phyloP scores from a whole-genome alignment of 2,113 vertebrate genomes.

The Lates calcarifer region DNA sequence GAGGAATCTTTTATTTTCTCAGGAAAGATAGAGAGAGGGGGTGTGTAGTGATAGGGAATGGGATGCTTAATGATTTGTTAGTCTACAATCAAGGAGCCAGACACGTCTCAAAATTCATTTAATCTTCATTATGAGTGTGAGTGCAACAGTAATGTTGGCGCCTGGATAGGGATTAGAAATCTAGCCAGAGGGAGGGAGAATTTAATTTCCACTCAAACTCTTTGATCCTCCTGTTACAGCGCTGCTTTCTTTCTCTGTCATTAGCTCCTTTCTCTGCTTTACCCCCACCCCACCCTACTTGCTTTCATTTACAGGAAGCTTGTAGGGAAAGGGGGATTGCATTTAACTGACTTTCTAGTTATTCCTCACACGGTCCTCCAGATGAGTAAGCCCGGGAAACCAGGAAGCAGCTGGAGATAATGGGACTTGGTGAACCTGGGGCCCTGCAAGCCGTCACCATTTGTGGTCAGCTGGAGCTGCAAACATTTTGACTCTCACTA shows the following conservation, averaged over 20 bases:
- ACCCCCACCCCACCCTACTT: no score
- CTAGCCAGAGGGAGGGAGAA: not conserved
- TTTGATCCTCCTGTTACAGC: not conserved
- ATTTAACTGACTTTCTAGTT: constrained; percentile 7
- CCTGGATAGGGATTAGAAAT: constrained; percentile 10
- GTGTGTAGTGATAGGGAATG: not conserved
- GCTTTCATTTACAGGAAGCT: constrained; percentile 6
- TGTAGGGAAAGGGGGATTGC: not conserved
- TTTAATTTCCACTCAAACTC: not conserved
- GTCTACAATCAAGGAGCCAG: not conserved
- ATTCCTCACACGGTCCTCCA: constrained; percentile 15
- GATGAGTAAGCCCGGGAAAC: constrained; percentile 13
- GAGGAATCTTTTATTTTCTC: not conserved
- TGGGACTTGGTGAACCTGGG: constrained; percentile 24
- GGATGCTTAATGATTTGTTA: not conserved
- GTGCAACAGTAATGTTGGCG: not conserved
- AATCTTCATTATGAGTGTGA: constrained; percentile 1
- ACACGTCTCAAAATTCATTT: not conserved
- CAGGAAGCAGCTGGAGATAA: constrained; percentile 12
- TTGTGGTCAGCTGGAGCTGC: constrained; percentile 37
- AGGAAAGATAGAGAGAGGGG: not conserved
- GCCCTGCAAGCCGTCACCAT: not conserved
- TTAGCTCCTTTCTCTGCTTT: not conserved
- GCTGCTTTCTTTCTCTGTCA: not conserved
- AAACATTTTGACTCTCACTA: constrained; percentile 28